Evolutionary conservation across 2,797 vertebrate genomes (phyloP).

Genomic region (Pterois miles): DNA sequence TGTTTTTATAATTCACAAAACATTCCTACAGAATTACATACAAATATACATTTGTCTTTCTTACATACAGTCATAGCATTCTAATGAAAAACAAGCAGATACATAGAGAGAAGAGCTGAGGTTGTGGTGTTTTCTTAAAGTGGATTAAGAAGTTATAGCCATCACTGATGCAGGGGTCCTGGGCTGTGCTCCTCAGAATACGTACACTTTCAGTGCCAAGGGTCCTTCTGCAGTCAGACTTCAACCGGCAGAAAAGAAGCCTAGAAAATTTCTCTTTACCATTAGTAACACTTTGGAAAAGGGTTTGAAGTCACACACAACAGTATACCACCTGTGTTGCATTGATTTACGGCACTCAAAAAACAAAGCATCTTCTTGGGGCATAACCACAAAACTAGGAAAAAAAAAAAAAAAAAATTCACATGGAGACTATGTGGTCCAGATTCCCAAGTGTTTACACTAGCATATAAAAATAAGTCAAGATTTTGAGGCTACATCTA

Average conservation of each 20-base stretch:
- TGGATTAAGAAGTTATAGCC: constrained; percentile 94
- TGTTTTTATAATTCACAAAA: constrained; percentile 67
- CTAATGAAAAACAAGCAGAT: constrained; percentile 89
- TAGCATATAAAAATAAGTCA: constrained; percentile 46
- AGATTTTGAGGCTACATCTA: constrained; percentile 30
- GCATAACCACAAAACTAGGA: constrained; percentile 63
- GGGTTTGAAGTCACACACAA: constrained; percentile 99
- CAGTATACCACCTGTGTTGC: constrained; percentile 94
- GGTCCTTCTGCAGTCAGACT: constrained; percentile 99
- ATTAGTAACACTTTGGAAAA: constrained; percentile 99
- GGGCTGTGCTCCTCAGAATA: constrained; percentile 99
- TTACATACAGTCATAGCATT: constrained; percentile 77
- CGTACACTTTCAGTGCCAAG: constrained; percentile 99
- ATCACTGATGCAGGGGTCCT: constrained; percentile 99
- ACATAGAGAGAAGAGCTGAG: constrained; percentile 84
- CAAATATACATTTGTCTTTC: constrained; percentile 67
- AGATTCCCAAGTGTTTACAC: constrained; percentile 40
- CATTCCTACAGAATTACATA: constrained; percentile 73
- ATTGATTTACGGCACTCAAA: constrained; percentile 82
- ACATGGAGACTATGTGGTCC: constrained; percentile 38
- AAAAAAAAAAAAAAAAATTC: constrained; percentile 30
- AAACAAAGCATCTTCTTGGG: constrained; percentile 65
- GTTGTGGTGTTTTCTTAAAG: constrained; percentile 88
- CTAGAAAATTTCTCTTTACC: constrained; percentile 99
- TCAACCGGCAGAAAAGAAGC: constrained; percentile 99